Evolutionary conservation across 2,888 invertebrate species (phyloP).

Genomic region (Orchestes rusci): DNA sequence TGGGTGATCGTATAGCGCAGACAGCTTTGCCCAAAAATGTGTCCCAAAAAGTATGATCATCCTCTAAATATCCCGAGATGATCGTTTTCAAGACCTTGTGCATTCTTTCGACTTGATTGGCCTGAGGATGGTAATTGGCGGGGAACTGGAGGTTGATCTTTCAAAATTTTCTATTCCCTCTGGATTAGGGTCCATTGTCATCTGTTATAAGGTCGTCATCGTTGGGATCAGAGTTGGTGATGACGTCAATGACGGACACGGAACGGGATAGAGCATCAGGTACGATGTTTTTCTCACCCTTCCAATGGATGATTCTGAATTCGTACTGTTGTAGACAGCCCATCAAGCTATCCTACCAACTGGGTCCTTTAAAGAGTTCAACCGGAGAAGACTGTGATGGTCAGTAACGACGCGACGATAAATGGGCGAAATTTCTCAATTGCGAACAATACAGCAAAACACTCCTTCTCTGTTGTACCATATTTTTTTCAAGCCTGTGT

Average conservation of each 20-base stretch:
- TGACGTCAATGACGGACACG: constrained; percentile 5
- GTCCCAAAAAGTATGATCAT: constrained; percentile 1
- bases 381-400: too few species aligned
- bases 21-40: constrained; percentile 1
- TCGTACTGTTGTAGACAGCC: constrained; percentile 17
- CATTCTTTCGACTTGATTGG: neutral
- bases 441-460: constrained; percentile 19
- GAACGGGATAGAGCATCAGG: constrained; percentile 24
- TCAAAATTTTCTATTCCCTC: neutral
- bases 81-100: neutral
- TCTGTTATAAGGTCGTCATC: neutral
- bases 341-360: neutral
- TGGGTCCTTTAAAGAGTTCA: neutral
- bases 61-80: neutral
- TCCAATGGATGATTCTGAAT: constrained; percentile 22
- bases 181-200: constrained; percentile 6
- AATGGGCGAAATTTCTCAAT: constrained; percentile 23
- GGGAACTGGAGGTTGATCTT: neutral
- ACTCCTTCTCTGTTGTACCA: constrained; percentile 19
- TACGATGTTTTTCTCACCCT: constrained; percentile 24
- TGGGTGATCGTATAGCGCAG: neutral
- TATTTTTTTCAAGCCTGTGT: constrained; percentile 22
- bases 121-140: neutral
- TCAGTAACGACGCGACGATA: constrained; percentile 23
- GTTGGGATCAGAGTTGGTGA: neutral